phyloP scores from a whole-genome alignment of 2,797 vertebrate species.

The Menidia menidia region DNA sequence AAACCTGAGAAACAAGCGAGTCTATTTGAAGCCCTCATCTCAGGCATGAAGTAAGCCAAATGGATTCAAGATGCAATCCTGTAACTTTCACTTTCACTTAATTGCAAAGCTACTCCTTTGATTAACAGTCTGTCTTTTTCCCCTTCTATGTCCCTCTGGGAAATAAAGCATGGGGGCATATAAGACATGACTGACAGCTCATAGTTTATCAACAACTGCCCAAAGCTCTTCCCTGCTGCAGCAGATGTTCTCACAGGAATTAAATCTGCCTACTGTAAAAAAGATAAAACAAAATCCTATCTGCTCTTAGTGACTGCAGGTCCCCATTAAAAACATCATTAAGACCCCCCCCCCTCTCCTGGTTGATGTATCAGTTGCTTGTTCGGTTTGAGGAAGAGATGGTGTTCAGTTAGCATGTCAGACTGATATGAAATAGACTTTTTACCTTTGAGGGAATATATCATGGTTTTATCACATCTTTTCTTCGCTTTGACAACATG shows the following conservation, averaged over 20 bases:
- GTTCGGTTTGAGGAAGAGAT: constrained; percentile 7
- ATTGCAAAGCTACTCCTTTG: constrained; percentile 75
- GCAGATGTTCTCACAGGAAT: constrained; percentile 70
- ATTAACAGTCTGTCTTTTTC: constrained; percentile 61
- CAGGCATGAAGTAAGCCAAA: constrained; percentile 68
- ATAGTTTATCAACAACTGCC: constrained; percentile 70
- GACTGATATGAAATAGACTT: too few relatives aligned
- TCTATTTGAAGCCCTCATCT: constrained; percentile 59
- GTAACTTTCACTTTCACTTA: constrained; percentile 73
- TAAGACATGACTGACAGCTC: constrained; percentile 68
- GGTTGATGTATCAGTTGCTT: background rate
- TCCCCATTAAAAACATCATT: constrained; percentile 19
- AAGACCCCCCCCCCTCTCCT: too few relatives aligned
- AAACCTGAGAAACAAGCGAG: constrained; percentile 52
- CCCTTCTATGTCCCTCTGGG: constrained; percentile 48
- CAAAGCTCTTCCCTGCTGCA: constrained; percentile 33
- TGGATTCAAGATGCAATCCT: constrained; percentile 72
- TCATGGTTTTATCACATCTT: too few relatives aligned
- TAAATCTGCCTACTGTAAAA: constrained; percentile 49
- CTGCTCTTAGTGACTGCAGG: constrained; percentile 30
- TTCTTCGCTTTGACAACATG: too few relatives aligned
- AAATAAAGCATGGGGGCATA: constrained; percentile 28
- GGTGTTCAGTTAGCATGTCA: background rate
- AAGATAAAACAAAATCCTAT: constrained; percentile 45
- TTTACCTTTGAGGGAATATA: too few relatives aligned